phyloP scores from a whole-genome alignment of 2,888 invertebrate species.

The Ormyrus rosae region DNA sequence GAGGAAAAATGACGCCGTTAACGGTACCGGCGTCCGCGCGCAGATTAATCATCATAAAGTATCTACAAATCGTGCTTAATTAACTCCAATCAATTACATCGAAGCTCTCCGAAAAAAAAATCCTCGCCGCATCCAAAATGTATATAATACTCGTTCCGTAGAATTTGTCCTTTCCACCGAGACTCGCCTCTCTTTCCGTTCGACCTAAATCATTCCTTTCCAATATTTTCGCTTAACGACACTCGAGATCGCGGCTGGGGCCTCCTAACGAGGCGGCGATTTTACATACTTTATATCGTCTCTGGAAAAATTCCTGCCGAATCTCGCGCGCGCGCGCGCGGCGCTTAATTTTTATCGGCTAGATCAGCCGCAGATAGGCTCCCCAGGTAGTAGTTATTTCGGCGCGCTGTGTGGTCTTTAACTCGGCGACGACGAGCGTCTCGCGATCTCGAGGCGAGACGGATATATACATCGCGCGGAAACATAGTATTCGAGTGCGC shows the following conservation, averaged over 20 bases:
- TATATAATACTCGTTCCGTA: background rate
- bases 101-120: background rate
- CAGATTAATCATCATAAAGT: background rate
- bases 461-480: background rate
- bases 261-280: slow-evolving; percentile 30
- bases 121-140: background rate
- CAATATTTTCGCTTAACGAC: slow-evolving; percentile 46
- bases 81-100: slow-evolving; percentile 15
- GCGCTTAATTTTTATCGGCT: slow-evolving; percentile 74
- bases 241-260: slow-evolving; percentile 7
- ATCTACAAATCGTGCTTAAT: slow-evolving; percentile 28
- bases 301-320: slow-evolving; percentile 52
- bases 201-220: slow-evolving; percentile 40
- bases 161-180: background rate
- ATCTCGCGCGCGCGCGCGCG: slow-evolving; percentile 57
- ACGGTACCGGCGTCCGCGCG: too few relatives aligned
- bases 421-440: too few relatives aligned
- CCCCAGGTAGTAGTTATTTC: slow-evolving; percentile 70
- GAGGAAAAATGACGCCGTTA: too few relatives aligned
- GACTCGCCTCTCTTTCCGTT: background rate
- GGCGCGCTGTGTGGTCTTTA: slow-evolving; percentile 70
- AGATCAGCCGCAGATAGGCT: slow-evolving; percentile 70
- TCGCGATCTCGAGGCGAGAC: too few relatives aligned
- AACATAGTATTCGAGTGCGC: slow-evolving; percentile 36
- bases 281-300: slow-evolving; percentile 37